Evolutionary conservation across 2,113 vertebrate species (phyloP), one percentile per base, ranked within the genome.

Genomic region (Phocoena sinus): DNA sequence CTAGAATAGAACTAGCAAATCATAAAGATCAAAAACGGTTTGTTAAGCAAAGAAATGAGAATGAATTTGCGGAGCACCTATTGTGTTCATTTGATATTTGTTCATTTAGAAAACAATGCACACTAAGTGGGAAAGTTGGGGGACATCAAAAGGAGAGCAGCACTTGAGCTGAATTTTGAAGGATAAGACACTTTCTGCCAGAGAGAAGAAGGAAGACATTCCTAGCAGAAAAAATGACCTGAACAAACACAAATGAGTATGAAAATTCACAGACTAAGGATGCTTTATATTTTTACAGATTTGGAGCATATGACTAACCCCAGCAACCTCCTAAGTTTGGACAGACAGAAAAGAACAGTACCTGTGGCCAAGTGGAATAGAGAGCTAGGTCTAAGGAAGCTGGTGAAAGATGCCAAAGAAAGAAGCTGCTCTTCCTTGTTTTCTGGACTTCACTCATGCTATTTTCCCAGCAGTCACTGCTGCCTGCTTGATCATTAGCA

Each of bases 401-500:
- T 15, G 50, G 83, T 65, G 15, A 79, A 56, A 70, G 31, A 68
- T 12, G 87, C 58, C 60, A 97, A 89, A 92, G 88, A 97, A 95
- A 97, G 58, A 97, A 98, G 97, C 96, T 94, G 94, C 79, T 97
- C 91, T 97, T 98, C 71, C 31, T 97, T 96, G 74, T 95, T 98
- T 98, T 97, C 80, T 89, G 97, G 94, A 94, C 96, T 97, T 97
- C 94, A 85, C 50, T 44, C 94, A 97, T 96, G 96, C 96, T 97
- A 91, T 98, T 98, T 97, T 98, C 94, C 97, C 97, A 95, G 95
- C 96, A 97, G 97, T 98, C 98, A 92, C 94, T 97, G 85, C 93
- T 98, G 96, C 88, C 93, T 98, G 87, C 97, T 98, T 98, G 98
- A 97, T 98, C 97, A 98, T 98, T 98, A 98, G 97, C 98, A 97